These are phyloP conservation scores for Salminus brasiliensis DNA, from an alignment of 2,113 vertebrate genomes.

Conservation along the genomic window DNA sequence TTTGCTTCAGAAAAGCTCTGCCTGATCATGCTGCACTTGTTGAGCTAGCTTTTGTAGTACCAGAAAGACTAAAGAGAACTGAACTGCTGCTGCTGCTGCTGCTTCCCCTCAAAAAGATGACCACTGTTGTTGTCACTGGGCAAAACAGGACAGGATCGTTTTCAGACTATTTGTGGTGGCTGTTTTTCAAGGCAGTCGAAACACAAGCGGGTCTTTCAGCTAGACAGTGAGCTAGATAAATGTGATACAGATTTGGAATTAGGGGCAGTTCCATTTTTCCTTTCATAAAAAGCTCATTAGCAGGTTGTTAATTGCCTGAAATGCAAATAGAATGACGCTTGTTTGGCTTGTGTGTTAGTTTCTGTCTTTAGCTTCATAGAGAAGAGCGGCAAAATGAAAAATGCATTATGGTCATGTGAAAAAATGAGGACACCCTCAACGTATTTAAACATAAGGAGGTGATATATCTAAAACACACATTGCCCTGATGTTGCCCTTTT, in stretches of 20 bases:
- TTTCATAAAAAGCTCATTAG: constrained; percentile 37
- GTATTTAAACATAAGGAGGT: too few relatives aligned
- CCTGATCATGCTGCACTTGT: neutral
- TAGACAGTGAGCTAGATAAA: neutral
- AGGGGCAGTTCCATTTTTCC: neutral
- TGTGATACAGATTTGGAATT: constrained; percentile 20
- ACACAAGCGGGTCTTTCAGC: constrained; percentile 15
- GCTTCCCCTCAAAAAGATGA: neutral
- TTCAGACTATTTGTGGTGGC: neutral
- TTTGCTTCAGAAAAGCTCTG: neutral
- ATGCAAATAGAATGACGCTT: constrained; percentile 27
- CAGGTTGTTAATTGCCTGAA: constrained; percentile 33
- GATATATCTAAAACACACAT: too few relatives aligned
- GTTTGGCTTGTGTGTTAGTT: constrained; percentile 21
- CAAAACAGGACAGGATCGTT: neutral
- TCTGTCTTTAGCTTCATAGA: constrained; percentile 7
- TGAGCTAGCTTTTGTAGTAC: neutral
- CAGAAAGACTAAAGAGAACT: too few relatives aligned
- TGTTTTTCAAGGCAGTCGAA: neutral
- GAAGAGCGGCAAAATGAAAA: neutral
- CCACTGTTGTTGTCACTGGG: neutral
- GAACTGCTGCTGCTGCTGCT: too few relatives aligned
- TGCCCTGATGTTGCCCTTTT: too few relatives aligned
- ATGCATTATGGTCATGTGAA: neutral
- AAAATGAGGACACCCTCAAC: too few relatives aligned